Base-by-base conservation (phyloP, 2,113 vertebrate species). In the Colinus virginianus region DNA sequence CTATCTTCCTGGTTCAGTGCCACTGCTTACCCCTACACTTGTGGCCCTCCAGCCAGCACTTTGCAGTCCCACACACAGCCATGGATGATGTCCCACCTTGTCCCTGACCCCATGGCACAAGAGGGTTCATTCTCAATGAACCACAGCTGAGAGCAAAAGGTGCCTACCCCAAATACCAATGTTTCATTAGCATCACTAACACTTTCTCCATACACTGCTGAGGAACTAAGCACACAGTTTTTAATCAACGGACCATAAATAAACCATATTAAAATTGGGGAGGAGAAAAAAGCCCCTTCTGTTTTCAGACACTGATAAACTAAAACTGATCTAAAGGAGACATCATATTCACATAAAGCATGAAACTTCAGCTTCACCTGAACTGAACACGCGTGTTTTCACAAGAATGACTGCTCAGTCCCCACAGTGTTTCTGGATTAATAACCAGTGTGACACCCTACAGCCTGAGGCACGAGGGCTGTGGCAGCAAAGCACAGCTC, bases 181-280 rank as follows among this genome's bases (percentile, higher is more conserved):
- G 59, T 80, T 91, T 91, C 87, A 94, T 87, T 94, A 95, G 88
- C 90, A 92, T 79, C 92, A 94, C 84, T 94, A 97, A 94, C 94
- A 96, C 87, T 93, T 96, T 94, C 96, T 96, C 93, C 94, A 95
- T 84, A 85, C 49, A 72, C 64, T 81, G 78, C 88, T 94, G 78
- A 95, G 94, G 90, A 94, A 94, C 92, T 43, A 91, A 94, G 81
- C 46, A 38, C 84, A 91, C 76, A 92, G 92, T 79, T 92, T 90
- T 69, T 95, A 88, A 93, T 95, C 81, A 91, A 84, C 62, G 53
- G 15, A 23, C 32, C 77, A 51, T 58, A 78, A 77, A 90, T 34
- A 96, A 95, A 87, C 49, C 40, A 58, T 92, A n/a, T 43, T 81
- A 79, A 77, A 93, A 81, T 4, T 7, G 7, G 45, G 0, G 0